Conservation (phyloP, 2,888 invertebrate species). For the Dicranocentrus wangi region DNA sequence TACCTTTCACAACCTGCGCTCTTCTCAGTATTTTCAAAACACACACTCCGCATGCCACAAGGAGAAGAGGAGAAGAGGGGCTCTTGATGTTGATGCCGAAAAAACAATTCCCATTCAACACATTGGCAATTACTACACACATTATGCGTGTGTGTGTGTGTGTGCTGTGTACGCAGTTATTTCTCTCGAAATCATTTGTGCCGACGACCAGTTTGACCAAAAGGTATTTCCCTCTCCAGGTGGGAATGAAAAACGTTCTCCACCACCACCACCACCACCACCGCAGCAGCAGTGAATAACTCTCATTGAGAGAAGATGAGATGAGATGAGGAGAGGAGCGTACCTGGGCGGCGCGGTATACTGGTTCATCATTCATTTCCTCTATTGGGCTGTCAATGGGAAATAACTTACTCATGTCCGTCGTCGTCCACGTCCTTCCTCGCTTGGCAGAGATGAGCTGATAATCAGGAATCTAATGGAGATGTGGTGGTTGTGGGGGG, state of each 20-base stretch:
- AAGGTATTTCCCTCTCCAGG: constrained; percentile 29
- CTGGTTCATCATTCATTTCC: constrained; percentile 57
- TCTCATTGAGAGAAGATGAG: background rate
- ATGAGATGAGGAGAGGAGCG: no score
- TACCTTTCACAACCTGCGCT: no score
- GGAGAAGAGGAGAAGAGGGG: background rate
- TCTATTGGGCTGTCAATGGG: constrained; percentile 57
- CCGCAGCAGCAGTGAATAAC: background rate
- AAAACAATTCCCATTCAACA: constrained; percentile 20
- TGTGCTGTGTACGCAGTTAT: no score
- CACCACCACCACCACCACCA: constrained; percentile 11
- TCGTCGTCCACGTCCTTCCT: no score
- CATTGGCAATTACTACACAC: constrained; percentile 22
- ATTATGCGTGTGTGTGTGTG: background rate
- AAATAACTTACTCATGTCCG: constrained; percentile 11
- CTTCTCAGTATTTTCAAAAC: no score
- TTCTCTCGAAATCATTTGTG: no score
- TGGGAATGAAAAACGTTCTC: constrained; percentile 44
- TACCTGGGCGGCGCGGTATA: constrained; percentile 59
- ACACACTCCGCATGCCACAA: background rate
- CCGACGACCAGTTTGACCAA: background rate
- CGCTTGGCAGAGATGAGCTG: constrained; percentile 54
- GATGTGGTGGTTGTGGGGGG: background rate
- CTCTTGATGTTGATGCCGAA: constrained; percentile 32
- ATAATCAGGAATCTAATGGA: constrained; percentile 49